Evolutionary conservation across 2,797 vertebrate species (phyloP).

Genomic region (Coilia nasus): DNA sequence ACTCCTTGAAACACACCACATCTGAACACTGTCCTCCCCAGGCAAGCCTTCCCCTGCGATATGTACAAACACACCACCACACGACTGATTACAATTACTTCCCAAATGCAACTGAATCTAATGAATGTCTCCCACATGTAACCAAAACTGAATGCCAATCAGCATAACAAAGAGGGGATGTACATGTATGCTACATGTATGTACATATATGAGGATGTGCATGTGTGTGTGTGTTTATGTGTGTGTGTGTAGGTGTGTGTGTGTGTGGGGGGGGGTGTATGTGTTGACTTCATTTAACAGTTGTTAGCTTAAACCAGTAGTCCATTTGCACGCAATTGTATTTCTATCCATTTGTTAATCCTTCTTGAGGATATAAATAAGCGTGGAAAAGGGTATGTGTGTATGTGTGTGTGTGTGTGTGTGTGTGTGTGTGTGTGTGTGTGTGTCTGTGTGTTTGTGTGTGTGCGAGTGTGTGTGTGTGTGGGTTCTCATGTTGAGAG

Average conservation of each 20-base stretch:
- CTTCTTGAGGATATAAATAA: neutral
- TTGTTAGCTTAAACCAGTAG: too few relatives aligned
- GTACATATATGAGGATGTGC: neutral
- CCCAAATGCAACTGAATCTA: neutral
- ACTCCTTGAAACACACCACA: neutral
- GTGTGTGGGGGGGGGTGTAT: too few relatives aligned
- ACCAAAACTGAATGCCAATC: neutral
- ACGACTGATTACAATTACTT: neutral
- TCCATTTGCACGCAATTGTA: neutral
- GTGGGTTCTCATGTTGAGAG: neutral
- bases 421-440: too few relatives aligned
- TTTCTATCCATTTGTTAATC: neutral
- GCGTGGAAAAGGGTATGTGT: neutral
- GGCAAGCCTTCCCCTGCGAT: neutral
- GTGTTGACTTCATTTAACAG: too few relatives aligned
- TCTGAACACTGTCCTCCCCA: neutral
- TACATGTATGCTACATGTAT: neutral
- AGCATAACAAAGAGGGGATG: neutral
- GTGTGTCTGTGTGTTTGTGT: too few relatives aligned
- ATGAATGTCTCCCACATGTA: neutral
- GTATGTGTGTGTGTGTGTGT: neutral
- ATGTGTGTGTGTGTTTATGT: too few relatives aligned
- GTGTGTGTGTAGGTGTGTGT: slow-evolving; percentile 34
- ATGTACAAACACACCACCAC: neutral
- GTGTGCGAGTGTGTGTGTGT: neutral